Evolutionary conservation across 2,113 vertebrate genomes (phyloP), one percentile per base, ranked within the genome.

Genomic region (Promerops cafer): DNA sequence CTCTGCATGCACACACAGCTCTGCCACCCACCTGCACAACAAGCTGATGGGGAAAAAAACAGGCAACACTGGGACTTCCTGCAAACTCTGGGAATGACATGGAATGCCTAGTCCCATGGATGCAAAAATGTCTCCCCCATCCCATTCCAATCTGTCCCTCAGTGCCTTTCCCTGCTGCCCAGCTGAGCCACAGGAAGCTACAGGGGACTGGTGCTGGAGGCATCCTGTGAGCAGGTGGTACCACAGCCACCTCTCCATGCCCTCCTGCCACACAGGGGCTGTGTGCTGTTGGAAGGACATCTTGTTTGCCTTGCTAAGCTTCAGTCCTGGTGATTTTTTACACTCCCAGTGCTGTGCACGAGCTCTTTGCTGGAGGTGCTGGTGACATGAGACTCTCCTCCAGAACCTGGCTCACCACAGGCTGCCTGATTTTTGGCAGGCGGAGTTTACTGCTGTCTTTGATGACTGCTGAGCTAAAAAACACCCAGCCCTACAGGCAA

Each of bases 161-260:
- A 11, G 5, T 16, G 31, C 16, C 14, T 63, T 65, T 89, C 9
- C 23, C 6, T 35, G 26, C 26, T 90, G 61, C 26, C 31, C 14
- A 81, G 18, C 19, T 3, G 8, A 37, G 23, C 5, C 2, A 3
- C 18, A 30, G 22, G 40, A 24, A 39, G 26, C 3, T 30, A 50
- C 0, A 1, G 13, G 15, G 33, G 4, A n/a, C 4, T 0, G 1
- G 16, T 68, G 17, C 20, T 3, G 3, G 33, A 60, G 45, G 30
- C 11, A 71, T 30, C 33, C 40, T 56, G 28, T 0, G 7, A 64
- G n/a, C 40, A 50, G 9, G 40, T 59, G 66, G 39, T 35, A 76
- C 7, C 1, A 2, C 1, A 5, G 56, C 22, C 18, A 7, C 16
- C 22, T 63, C 42, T 64, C 35, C 1, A 0, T 7, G 13, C 18